Evolutionary conservation across 2,113 vertebrate species (phyloP), one percentile per base, ranked within the genome.

Genomic region (Mixornis gularis): DNA sequence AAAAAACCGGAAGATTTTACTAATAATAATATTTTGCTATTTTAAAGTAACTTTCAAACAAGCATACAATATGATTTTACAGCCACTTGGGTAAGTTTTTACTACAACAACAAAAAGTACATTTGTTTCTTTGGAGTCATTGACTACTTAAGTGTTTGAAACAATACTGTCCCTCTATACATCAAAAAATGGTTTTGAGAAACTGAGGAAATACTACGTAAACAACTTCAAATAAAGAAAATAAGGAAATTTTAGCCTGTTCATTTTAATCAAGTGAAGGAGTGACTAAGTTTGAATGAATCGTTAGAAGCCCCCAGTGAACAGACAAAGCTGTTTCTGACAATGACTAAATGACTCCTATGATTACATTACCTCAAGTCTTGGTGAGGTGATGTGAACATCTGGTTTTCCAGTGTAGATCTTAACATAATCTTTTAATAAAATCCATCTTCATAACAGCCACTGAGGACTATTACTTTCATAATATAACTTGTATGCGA

Each of bases 401-500:
- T 93, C 85, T 92, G 79, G 51, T 79, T 70, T 92, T 86, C 48
- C 55, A 68, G 43, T 12, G 24, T 8, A 78, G 72, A 80, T 68
- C 68, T 92, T 71, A 90, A 87, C 30, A 69, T 14, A 91, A 52
- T 27, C 40, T 78, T 84, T 73, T 78, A 86, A 90, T 88, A 86
- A 96, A 95, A 83, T 84, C 49, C 52, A 86, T 78, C 88, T 93
- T 93, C 72, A 38, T 64, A 74, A 86, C 13, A 52, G 55, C 16
- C 82, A 73, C 69, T 63, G 30, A 93, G 64, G 60, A 83, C 26
- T 80, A 73, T 24, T 53, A 58, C 30, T 83, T 59, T 59, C 36
- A 83, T 56, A 89, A 85, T 59, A 68, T 10, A 79, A 64, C 29
- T 87, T 60, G 10, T 2, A 22, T 53, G 26, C 38, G 84, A 49